Percentiles rank a stretch among this genome's conserved stretches.
phyloP scores from a whole-genome alignment of 2,888 invertebrate genomes.

The Lepas anatifera region DNA sequence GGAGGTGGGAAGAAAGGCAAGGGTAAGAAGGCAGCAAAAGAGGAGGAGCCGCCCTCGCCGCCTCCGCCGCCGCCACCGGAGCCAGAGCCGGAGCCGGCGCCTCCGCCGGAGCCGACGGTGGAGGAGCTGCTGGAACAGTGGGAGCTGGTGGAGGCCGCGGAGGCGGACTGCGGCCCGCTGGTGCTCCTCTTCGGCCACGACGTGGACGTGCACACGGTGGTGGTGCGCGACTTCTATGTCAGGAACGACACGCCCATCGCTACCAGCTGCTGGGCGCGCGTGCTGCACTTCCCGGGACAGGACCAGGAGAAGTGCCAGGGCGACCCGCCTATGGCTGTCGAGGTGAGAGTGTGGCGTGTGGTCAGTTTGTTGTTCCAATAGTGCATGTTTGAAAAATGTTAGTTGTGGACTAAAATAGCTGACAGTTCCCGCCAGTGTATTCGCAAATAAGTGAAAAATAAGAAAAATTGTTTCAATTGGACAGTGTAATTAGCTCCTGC shows the following conservation, averaged over 20 bases:
- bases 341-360: too few species aligned
- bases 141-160: not conserved
- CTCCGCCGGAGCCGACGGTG: not conserved
- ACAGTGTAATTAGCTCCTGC: too few species aligned
- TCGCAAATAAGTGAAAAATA: too few species aligned
- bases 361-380: too few species aligned
- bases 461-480: too few species aligned
- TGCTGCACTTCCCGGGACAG: not conserved
- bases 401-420: too few species aligned
- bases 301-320: not conserved
- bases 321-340: not conserved
- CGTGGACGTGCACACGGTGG: not conserved
- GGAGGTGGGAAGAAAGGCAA: not conserved
- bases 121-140: not conserved
- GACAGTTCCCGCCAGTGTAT: too few species aligned
- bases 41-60: not conserved
- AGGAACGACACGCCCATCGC: not conserved
- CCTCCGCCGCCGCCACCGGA: not conserved
- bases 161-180: not conserved
- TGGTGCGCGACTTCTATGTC: not conserved
- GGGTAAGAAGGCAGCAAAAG: not conserved
- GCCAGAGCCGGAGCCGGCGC: not conserved
- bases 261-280: not conserved
- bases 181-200: not conserved
- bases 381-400: too few species aligned